phyloP scores from a whole-genome alignment of 2,113 vertebrate species.

The Trichechus manatus region DNA sequence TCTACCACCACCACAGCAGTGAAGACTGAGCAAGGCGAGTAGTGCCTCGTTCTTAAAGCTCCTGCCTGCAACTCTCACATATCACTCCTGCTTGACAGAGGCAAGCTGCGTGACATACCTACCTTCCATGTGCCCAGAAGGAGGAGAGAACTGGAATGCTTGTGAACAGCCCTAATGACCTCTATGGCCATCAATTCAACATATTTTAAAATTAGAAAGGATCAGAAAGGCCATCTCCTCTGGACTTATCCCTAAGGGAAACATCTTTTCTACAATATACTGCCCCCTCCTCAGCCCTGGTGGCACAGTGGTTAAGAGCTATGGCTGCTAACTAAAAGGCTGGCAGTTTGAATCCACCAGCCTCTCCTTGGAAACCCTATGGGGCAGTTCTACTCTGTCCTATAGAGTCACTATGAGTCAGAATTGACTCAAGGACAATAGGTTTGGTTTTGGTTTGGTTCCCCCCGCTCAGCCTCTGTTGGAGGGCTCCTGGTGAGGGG shows the following conservation, averaged over 20 bases:
- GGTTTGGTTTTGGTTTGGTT: not conserved
- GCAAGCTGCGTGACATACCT: not conserved
- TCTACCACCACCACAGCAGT: not conserved
- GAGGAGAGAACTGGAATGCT: not conserved
- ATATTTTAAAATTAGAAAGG: not conserved
- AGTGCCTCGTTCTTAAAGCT: not conserved
- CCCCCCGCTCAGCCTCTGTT: rapidly evolving
- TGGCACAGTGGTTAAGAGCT: too few species aligned
- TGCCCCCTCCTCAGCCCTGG: not conserved
- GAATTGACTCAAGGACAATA: too few species aligned
- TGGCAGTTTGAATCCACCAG: too few species aligned
- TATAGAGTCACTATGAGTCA: too few species aligned
- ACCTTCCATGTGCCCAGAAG: not conserved
- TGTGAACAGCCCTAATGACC: not conserved
- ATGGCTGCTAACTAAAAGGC: too few species aligned
- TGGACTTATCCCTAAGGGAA: not conserved
- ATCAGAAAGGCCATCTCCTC: not conserved
- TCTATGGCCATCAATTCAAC: too few species aligned
- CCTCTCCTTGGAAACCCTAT: too few species aligned
- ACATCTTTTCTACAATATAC: not conserved
- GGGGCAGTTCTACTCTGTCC: too few species aligned
- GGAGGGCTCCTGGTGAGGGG: too few species aligned
- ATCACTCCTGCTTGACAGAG: not conserved
- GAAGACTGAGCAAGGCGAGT: rapidly evolving
- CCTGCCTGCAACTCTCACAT: not conserved